These are phyloP conservation scores for Dermochelys coriacea DNA, from an alignment of 2,797 vertebrate species.

Conservation along the genomic window DNA sequence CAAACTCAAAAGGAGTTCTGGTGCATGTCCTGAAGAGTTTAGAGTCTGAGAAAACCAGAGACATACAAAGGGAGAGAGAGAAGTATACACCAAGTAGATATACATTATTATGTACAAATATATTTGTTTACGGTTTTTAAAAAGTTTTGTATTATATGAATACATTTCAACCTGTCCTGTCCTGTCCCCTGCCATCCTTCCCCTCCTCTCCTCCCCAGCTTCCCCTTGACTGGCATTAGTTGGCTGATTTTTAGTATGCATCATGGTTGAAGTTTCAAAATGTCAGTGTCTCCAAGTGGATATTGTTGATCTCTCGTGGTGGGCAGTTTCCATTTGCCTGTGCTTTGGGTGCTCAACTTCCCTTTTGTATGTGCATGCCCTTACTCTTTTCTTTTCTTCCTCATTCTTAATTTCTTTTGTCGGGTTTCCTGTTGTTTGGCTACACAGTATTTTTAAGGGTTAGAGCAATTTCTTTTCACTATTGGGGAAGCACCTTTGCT, in stretches of 20 bases:
- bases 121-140: neutral
- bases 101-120: neutral
- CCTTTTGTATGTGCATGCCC: neutral
- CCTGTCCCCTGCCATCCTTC: neutral
- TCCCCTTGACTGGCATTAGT: neutral
- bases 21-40: neutral
- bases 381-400: neutral
- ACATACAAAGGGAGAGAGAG: neutral
- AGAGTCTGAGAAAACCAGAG: neutral
- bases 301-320: neutral
- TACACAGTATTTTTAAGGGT: conserved; percentile 1
- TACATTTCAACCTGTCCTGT: neutral
- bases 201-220: accelerated
- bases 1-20: neutral
- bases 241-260: accelerated
- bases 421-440: neutral
- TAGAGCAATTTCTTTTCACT: neutral
- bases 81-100: neutral
- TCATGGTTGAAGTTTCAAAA: neutral
- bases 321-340: neutral
- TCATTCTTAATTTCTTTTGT: accelerated
- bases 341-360: accelerated
- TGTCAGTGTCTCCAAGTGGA: neutral
- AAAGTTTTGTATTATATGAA: accelerated
- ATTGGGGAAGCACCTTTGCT: neutral